phyloP scores from a whole-genome alignment of 2,888 invertebrate genomes.

The Acleris sparsana region DNA sequence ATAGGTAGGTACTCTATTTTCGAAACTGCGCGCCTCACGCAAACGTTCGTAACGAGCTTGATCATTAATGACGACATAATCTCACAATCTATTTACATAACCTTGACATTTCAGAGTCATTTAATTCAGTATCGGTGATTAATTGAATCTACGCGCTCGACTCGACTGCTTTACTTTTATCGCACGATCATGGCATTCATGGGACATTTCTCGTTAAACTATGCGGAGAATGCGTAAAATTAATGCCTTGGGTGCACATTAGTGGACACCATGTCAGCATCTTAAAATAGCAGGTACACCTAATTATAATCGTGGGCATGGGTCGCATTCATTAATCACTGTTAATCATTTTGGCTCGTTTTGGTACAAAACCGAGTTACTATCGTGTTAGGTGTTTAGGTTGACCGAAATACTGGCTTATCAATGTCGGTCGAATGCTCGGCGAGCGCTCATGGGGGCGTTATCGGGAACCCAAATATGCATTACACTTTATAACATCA shows the following conservation, averaged over 20 bases:
- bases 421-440: constrained; percentile 62
- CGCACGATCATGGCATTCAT: constrained; percentile 22
- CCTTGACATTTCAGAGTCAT: constrained; percentile 23
- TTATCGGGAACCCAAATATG: constrained; percentile 52
- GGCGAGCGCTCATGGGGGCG: constrained; percentile 59
- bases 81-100: neutral
- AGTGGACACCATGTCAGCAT: constrained; percentile 18
- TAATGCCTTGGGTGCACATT: constrained; percentile 19
- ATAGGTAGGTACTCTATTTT: constrained; percentile 41
- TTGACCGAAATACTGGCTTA: constrained; percentile 50
- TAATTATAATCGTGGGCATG: constrained; percentile 25
- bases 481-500: constrained; percentile 15
- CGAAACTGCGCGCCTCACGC: constrained; percentile 36
- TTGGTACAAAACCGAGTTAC: constrained; percentile 9
- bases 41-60: constrained; percentile 9
- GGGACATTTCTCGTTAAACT: constrained; percentile 21
- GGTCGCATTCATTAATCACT: constrained; percentile 17
- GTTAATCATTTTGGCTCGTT: constrained; percentile 16
- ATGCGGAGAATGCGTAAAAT: constrained; percentile 29
- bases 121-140: constrained; percentile 8
- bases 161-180: constrained; percentile 20
- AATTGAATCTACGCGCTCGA: constrained; percentile 9
- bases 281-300: constrained; percentile 21
- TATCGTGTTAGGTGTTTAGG: constrained; percentile 14
- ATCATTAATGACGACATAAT: constrained; percentile 1